phyloP scores from a whole-genome alignment of 2,113 vertebrate genomes.

The Nannospalax galili region DNA sequence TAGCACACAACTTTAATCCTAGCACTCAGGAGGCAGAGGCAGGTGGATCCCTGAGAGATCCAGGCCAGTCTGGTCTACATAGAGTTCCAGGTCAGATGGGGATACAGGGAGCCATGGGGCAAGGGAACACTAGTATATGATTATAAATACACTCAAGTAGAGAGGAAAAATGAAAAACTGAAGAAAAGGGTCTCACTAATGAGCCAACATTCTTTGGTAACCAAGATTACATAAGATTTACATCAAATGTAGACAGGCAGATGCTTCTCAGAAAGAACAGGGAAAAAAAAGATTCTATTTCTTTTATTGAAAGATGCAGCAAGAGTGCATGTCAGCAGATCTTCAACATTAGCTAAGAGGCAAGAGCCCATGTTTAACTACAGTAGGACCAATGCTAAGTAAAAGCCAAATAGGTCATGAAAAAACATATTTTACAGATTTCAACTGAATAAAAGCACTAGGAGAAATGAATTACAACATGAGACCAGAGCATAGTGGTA shows the following conservation, averaged over 20 bases:
- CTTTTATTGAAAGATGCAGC: background rate
- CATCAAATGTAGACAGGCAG: too few species aligned
- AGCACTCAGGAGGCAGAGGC: too few species aligned
- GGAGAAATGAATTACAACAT: background rate
- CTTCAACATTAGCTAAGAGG: background rate
- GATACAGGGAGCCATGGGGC: background rate
- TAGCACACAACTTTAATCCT: background rate
- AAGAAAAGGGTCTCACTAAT: slow-evolving; percentile 14
- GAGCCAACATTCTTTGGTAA: background rate
- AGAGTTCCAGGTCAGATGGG: too few species aligned
- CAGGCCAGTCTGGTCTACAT: too few species aligned
- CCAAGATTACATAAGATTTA: background rate
- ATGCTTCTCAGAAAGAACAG: background rate
- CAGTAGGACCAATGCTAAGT: background rate
- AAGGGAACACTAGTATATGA: background rate
- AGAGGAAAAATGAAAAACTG: slow-evolving; percentile 25
- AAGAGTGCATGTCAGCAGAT: background rate
- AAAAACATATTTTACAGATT: slow-evolving; percentile 33
- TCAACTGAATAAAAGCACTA: background rate
- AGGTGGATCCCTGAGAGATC: too few species aligned
- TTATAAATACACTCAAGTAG: slow-evolving; percentile 13
- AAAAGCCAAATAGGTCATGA: slow-evolving; percentile 37
- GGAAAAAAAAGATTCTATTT: background rate
- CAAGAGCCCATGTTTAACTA: background rate
- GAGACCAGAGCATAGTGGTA: background rate